Evolutionary conservation across 2,888 invertebrate genomes (phyloP).

Genomic region (Parnassius orleans): DNA sequence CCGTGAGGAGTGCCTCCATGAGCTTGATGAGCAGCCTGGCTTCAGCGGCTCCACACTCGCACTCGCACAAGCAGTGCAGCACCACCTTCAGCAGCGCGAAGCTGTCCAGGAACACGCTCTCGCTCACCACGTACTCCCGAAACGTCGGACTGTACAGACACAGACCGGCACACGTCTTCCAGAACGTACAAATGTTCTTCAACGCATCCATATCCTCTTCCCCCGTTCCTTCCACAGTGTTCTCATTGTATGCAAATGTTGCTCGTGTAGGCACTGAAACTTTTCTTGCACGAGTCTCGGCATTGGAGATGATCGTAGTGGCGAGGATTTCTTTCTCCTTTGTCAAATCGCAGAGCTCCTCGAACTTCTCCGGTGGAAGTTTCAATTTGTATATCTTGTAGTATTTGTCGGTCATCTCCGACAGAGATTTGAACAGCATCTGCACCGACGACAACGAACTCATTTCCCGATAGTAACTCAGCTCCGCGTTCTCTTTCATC

Average conservation of each 20-base stretch:
- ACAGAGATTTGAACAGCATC: slow-evolving; percentile 66
- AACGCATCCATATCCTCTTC: slow-evolving; percentile 58
- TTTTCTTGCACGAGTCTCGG: slow-evolving; percentile 31
- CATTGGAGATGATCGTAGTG: slow-evolving; percentile 25
- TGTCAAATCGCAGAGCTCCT: slow-evolving; percentile 53
- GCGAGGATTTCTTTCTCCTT: slow-evolving; percentile 50
- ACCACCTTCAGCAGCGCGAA: slow-evolving; percentile 61
- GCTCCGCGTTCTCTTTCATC: slow-evolving; percentile 55
- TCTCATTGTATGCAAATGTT: slow-evolving; percentile 38
- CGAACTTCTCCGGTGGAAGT: slow-evolving; percentile 52
- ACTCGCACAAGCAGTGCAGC: slow-evolving; percentile 50
- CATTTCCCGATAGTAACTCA: slow-evolving; percentile 58
- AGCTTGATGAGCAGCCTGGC: slow-evolving; percentile 57
- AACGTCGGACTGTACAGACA: slow-evolving; percentile 81
- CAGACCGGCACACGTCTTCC: slow-evolving; percentile 74
- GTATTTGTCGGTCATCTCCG: slow-evolving; percentile 60
- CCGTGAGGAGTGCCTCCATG: slow-evolving; percentile 67
- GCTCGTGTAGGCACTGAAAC: slow-evolving; percentile 37
- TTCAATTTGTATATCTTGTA: slow-evolving; percentile 59
- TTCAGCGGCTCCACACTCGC: slow-evolving; percentile 44
- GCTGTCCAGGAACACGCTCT: slow-evolving; percentile 58
- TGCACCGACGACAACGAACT: slow-evolving; percentile 63
- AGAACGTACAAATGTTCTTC: slow-evolving; percentile 70
- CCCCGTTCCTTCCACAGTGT: slow-evolving; percentile 39
- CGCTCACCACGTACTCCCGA: slow-evolving; percentile 62